phyloP scores from a whole-genome alignment of 2,797 vertebrate species.

The Notoglanidium macrostoma region DNA sequence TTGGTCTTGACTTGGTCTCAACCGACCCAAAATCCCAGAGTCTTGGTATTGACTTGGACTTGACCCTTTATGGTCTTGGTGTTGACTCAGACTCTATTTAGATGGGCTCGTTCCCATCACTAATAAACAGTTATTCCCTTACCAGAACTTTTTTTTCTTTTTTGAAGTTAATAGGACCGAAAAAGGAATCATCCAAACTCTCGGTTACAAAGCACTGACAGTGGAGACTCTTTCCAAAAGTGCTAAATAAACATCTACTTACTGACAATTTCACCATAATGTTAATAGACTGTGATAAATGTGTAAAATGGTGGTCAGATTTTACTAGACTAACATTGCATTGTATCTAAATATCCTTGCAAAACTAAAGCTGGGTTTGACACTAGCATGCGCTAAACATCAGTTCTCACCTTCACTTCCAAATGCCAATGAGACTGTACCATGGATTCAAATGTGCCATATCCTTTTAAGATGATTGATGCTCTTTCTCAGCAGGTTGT shows the following conservation, averaged over 20 bases:
- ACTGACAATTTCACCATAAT: background rate
- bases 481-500: background rate
- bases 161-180: background rate
- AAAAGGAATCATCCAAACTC: background rate
- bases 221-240: background rate
- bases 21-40: too few species aligned
- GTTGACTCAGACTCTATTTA: too few species aligned
- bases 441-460: background rate
- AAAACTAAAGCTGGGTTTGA: background rate
- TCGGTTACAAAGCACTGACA: background rate
- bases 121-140: background rate
- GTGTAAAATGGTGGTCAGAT: background rate
- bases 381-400: background rate
- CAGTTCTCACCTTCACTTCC: background rate
- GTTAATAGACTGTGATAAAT: background rate
- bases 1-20: too few species aligned
- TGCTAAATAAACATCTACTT: background rate
- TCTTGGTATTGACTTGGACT: too few species aligned
- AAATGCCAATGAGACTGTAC: background rate
- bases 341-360: background rate
- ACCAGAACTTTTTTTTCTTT: background rate
- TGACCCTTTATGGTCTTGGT: too few species aligned
- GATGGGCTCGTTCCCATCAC: too few species aligned
- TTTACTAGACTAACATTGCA: background rate
- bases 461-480: background rate